These are phyloP conservation scores for Hycleus phaleratus DNA, from an alignment of 1,140 invertebrate species.

Conservation along the genomic window DNA sequence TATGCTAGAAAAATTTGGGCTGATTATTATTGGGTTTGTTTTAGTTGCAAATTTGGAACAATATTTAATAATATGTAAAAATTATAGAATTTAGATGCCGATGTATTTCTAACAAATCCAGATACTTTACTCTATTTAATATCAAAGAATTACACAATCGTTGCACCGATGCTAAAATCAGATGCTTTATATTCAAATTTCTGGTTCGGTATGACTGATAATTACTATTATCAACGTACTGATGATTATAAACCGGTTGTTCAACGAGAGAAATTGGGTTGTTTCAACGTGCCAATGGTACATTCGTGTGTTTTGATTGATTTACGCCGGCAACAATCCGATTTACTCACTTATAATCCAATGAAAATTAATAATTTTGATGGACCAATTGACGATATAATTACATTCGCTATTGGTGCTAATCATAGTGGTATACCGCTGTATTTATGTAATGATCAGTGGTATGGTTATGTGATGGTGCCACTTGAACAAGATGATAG, in stretches of 20 bases:
- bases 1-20: conserved; percentile 70
- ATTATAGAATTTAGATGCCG: conserved; percentile 78
- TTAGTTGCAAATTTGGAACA: neutral
- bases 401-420: conserved; percentile 84
- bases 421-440: conserved; percentile 64
- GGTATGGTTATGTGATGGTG: conserved; percentile 76
- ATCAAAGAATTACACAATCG: conserved; percentile 53
- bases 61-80: neutral
- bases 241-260: conserved; percentile 81
- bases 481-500: conserved; percentile 67
- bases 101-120: conserved; percentile 74
- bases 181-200: conserved; percentile 91
- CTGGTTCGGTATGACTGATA: conserved; percentile 85
- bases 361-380: conserved; percentile 54
- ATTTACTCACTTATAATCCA: conserved; percentile 69
- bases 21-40: conserved; percentile 71
- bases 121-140: conserved; percentile 63
- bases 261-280: conserved; percentile 62
- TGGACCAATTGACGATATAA: conserved; percentile 88
- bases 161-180: conserved; percentile 79
- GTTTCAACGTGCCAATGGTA: conserved; percentile 85
- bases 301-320: conserved; percentile 83
- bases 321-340: conserved; percentile 53
- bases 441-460: conserved; percentile 71
- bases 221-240: conserved; percentile 84